Evolutionary conservation across 2,797 vertebrate species (phyloP).

Genomic region (Paratrypauchen microcephalus): DNA sequence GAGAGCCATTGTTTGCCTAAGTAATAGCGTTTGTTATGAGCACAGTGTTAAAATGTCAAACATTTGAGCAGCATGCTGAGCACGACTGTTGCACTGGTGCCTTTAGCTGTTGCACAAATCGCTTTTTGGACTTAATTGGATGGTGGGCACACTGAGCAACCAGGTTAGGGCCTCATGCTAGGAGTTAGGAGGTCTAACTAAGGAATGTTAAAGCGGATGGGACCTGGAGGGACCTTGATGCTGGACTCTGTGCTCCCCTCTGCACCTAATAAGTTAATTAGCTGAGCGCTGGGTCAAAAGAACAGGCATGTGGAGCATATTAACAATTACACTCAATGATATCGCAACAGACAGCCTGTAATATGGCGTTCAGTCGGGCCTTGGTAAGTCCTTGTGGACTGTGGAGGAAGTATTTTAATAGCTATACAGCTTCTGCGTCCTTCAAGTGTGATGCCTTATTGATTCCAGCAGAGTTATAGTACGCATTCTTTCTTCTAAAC

Average conservation of each 20-base stretch:
- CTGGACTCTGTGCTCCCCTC: constrained; percentile 47
- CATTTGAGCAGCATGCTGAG: constrained; percentile 57
- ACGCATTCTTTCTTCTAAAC: background rate
- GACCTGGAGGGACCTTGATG: constrained; percentile 56
- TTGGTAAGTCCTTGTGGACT: constrained; percentile 24
- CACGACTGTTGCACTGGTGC: constrained; percentile 43
- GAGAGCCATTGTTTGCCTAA: constrained; percentile 38
- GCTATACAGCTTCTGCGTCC: constrained; percentile 9
- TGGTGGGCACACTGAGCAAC: constrained; percentile 56
- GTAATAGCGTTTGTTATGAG: constrained; percentile 55
- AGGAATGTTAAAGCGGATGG: constrained; percentile 65
- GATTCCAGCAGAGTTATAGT: constrained; percentile 19
- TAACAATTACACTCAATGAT: constrained; percentile 53
- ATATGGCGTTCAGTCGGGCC: constrained; percentile 27
- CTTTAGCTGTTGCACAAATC: constrained; percentile 46
- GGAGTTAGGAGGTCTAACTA: constrained; percentile 64
- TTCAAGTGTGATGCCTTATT: constrained; percentile 31
- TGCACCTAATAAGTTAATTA: constrained; percentile 70
- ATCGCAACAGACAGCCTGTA: constrained; percentile 32
- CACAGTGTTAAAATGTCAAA: constrained; percentile 58
- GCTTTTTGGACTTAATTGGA: constrained; percentile 74
- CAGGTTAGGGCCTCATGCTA: constrained; percentile 69
- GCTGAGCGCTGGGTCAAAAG: constrained; percentile 54
- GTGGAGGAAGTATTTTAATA: constrained; percentile 14
- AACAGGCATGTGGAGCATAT: constrained; percentile 47